Evolutionary conservation across 1,140 invertebrate genomes (phyloP).

Genomic region (Muscidifurax raptorellus): DNA sequence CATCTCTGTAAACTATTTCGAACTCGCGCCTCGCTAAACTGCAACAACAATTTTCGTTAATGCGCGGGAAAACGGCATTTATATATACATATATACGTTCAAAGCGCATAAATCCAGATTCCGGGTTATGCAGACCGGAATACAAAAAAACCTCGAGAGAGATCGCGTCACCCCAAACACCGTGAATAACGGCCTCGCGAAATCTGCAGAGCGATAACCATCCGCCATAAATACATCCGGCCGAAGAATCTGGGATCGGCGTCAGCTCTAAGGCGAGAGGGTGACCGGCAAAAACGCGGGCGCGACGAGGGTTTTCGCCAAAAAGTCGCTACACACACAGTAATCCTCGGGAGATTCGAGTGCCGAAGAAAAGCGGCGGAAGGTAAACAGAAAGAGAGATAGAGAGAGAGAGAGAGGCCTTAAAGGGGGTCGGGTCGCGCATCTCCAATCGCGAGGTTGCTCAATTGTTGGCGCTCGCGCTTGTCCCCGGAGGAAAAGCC

Average conservation of each 20-base stretch:
- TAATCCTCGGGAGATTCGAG: constrained; percentile 58
- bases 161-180: neutral
- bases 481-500: neutral
- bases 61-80: too few species aligned
- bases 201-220: constrained; percentile 1
- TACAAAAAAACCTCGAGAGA: neutral
- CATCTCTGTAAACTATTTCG: neutral
- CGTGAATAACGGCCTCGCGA: neutral
- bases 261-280: neutral
- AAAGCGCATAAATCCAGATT: neutral
- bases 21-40: neutral
- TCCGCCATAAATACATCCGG: neutral
- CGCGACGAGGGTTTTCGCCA: neutral
- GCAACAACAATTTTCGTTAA: neutral
- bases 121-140: neutral
- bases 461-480: constrained; percentile 66
- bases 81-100: neutral
- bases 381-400: constrained; percentile 58
- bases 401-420: too few species aligned
- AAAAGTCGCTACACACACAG: constrained; percentile 25
- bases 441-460: constrained; percentile 71
- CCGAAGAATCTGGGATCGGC: neutral
- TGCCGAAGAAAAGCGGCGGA: constrained; percentile 35
- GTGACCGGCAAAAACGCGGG: neutral
- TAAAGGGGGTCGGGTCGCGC: constrained; percentile 41